These are phyloP conservation scores for Slavum lentiscoides DNA, from an alignment of 2,888 invertebrate species.

Conservation along the genomic window DNA sequence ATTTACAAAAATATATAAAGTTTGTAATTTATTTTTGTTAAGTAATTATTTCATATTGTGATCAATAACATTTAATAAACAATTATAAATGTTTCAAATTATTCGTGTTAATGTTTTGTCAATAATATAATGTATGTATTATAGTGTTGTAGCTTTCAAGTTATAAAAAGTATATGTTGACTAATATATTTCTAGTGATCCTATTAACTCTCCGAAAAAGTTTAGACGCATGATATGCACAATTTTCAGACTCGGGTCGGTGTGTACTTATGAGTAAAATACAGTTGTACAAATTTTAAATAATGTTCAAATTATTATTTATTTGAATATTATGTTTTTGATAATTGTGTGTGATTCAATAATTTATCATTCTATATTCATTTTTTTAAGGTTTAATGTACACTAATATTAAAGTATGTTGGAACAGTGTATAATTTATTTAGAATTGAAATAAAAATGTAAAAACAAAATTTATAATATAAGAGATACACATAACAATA, in stretches of 20 bases:
- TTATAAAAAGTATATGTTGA: not conserved
- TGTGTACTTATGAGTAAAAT: not conserved
- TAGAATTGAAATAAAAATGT: not conserved
- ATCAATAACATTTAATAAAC: too few species aligned
- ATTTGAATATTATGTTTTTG: not conserved
- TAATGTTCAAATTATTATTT: not conserved
- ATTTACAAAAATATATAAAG: not conserved
- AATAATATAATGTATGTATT: not conserved
- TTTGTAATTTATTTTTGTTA: not conserved
- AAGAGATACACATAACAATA: not conserved
- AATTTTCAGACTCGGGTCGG: not conserved
- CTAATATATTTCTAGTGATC: not conserved
- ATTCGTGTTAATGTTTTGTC: not conserved
- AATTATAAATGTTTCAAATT: not conserved
- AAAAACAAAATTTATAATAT: not conserved
- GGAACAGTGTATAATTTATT: not conserved
- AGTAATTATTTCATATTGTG: not conserved
- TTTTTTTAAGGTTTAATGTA: too few species aligned
- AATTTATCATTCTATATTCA: not conserved
- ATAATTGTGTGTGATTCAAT: not conserved
- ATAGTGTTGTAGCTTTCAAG: not conserved
- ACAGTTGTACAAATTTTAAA: not conserved
- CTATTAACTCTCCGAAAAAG: not conserved
- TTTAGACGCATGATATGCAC: not conserved
- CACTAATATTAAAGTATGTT: not conserved